Base-by-base conservation (phyloP, 2,113 vertebrate genomes). In the Hippocampus abdominalis region DNA sequence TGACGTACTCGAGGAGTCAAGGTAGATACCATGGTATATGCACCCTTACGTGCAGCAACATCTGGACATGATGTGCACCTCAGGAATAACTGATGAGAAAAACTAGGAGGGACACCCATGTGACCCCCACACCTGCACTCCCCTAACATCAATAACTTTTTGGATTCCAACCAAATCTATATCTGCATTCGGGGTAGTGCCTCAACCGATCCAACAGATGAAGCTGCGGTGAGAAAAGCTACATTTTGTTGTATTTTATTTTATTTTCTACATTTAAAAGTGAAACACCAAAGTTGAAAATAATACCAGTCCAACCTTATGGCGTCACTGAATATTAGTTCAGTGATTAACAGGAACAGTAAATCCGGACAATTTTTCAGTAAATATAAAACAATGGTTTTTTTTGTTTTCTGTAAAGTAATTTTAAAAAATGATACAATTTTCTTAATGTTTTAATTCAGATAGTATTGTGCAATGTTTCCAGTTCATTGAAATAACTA, bases 31-130 rank as follows among this genome's bases (percentile, higher is more conserved):
- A n/a, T 54, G 44, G 44, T 48, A 36, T n/a, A 44, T 81, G 44
- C 40, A 69, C 53, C 42, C 36, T 66, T 71, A 76, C 54, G 69
- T 61, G 56, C 66, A 78, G 36, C 40, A 70, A 81, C 88, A 88
- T 87, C 81, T 84, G 80, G 71, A 81, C 64, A 49, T 64, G 69
- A 87, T 80, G 71, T 77, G 42, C 71, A 29, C 60, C 63, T 73
- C 71, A 48, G 61, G 71, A 67, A 78, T 66, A 75, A 83, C 9
- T 59, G 70, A 81, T 63, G 54, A 71, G 49, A 73, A 76, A 79
- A 79, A 74, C 49, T 16, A 46, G 71, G 29, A 48, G 53, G 71
- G 65, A 60, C 81, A 42, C 81, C 66, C 65, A 60, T 27, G 21
- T 60, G 76, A 51, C 32, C 44, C 27, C 7, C 61, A 74, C 63